Base-by-base conservation (phyloP, 2,797 vertebrate genomes). In the Micromesistius poutassou region DNA sequence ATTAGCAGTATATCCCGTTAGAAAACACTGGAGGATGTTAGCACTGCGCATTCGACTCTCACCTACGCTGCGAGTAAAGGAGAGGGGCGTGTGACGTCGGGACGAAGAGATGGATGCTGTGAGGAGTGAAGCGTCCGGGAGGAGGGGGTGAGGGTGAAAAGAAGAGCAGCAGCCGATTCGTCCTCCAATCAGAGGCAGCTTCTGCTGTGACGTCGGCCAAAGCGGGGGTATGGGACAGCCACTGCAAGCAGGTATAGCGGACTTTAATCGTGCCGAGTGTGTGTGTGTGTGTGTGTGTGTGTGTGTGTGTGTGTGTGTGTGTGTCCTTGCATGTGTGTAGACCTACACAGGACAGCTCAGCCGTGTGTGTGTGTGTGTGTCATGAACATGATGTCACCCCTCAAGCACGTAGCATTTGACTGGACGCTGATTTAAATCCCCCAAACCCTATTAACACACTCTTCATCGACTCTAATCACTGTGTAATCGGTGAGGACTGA, bases 311-410 rank as follows among this genome's bases (percentile, higher is more conserved):
- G 66, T 13, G 75, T 46, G 71, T 30, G 77, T 38, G 62, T n/a
- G 75, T 42, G 70, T 19, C 71, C n/a, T 50, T 66, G 74, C 25
- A 71, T 66, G 74, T 89, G 89, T 50, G 46, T 5, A 42, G 40
- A 3, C 12, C 40, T 13, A 42, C 40, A 13, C 40, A 42, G 40
- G 40, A 42, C 40, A 12, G 40, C 40, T 42, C 13, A 42, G 30
- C 14, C 5, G 73, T 55, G 40, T 4, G 73, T 73, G 76, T 50
- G 66, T 36, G 50, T 70, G 31, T 70, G 66, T 25, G 88, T 89
- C 90, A 90, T 91, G 89, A 86, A 91, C 91, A 93, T 94, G 93
- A 94, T 94, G 92, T 94, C 93, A 94, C 91, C 83, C 72, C 77
- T 76, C 74, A 88, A 85, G 91, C 85, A 91, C 81, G 88, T 84